Evolutionary conservation across 2,888 invertebrate species (phyloP), one percentile per base, ranked within the genome.

Genomic region (Dromius quadrimaculatus): DNA sequence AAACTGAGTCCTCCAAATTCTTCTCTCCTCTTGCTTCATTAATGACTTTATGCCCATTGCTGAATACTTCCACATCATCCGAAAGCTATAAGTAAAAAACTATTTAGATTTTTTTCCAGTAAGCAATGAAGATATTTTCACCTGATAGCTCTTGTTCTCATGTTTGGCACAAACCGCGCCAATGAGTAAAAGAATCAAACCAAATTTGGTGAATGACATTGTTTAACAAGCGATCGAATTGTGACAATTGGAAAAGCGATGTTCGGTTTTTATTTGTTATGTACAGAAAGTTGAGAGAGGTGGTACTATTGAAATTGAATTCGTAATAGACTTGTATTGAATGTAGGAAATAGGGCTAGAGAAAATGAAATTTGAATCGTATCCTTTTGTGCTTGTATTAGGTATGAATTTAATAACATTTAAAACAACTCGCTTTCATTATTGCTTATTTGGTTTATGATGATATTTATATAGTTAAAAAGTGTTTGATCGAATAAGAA

Each of bases 51-150:
- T 76, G 84, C 72, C 86, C 88, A 81, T 91, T 92, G 76, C 89
- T 87, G 73, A 88, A 88, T 41, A 92, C 88, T 80, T 90, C 90
- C 73, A 92, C 87, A 68, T 86, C 85, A 75, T 91, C 90, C 22
- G 90, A 87, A 75, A 91, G 84, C 91, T 92, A 80, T 15, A 32
- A 41, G 15, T 8, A n/a, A 15, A 41, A n/a, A n/a, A n/a, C n/a
- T n/a, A n/a, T n/a, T n/a, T n/a, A n/a, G n/a, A n/a, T n/a, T n/a
- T n/a, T n/a, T n/a, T n/a, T 41, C 13, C 2, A 6, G 15, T 15
- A 2, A 3, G n/a, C n/a, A n/a, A 11, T 15, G 11, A 11, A 11
- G 41, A 15, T 5, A 15, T 11, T 41, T 41, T 41, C 15, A 41
- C 41, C 41, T 41, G 2, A 15, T 15, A 41, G 11, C 41, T 41